Evolutionary conservation across 2,888 invertebrate species (phyloP), one percentile per base, ranked within the genome.

Genomic region (Zelleria hepariella): DNA sequence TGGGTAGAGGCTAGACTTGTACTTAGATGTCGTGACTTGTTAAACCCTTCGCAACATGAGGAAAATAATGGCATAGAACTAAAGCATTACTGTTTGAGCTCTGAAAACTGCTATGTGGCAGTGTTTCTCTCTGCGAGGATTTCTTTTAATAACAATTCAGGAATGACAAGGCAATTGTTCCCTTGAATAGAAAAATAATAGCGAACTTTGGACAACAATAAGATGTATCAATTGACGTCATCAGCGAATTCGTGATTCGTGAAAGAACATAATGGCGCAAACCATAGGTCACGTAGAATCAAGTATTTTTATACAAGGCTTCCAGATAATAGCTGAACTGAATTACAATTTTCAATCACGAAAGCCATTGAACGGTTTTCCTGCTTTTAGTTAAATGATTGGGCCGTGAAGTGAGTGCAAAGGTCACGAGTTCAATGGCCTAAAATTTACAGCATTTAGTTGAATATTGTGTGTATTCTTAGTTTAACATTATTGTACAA

Each of bases 301-400:
- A 42, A 42, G 32, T 15, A 42, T 42, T 42, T 42, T n/a, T 42
- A 2, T 42, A 42, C 15, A 42, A 42, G 72, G 68, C 69, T 69
- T 70, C 66, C 69, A 67, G 66, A 68, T 66, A 67, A 63, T 60
- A 63, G 65, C 62, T 74, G 71, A 75, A 63, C 69, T 59, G 65
- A 70, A 64, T 59, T 57, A 66, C 53, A 53, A 58, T 42, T 42
- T 42, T 42, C 32, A 15, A 42, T 42, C 32, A 42, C 32, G 32
- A 42, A 42, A 10, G 32, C 15, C 32, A 15, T 10, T 5, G 15
- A 42, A 42, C 32, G 0, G 32, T 42, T 10, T 42, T 42, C 15
- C 32, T 15, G 10, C 32, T 2, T 42, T 15, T 10, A 2, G 15
- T n/a, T 42, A 42, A 42, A 42, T 15, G 4, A 42, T 42, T 42